phyloP scores from a whole-genome alignment of 2,113 vertebrate species.

The Ondatra zibethicus region DNA sequence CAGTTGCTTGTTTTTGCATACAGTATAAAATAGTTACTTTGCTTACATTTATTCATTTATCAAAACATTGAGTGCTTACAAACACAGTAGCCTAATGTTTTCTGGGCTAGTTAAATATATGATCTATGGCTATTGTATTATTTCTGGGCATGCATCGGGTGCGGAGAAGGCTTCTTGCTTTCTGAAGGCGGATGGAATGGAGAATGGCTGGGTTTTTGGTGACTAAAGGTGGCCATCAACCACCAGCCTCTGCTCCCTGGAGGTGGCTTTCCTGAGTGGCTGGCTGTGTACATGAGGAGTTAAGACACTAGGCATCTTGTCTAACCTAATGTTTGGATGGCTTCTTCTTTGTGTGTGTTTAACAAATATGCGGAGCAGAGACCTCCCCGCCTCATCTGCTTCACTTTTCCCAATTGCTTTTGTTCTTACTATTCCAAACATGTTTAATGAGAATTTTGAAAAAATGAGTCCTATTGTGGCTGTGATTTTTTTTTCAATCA shows the following conservation, averaged over 20 bases:
- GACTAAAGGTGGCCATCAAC: not conserved
- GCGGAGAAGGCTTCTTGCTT: not conserved
- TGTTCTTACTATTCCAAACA: not conserved
- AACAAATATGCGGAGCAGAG: not conserved
- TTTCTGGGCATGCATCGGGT: not conserved
- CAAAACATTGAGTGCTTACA: not conserved
- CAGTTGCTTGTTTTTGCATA: not conserved
- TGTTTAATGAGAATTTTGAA: not conserved
- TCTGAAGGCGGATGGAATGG: not conserved
- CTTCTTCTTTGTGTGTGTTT: slow-evolving; percentile 41
- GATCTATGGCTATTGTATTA: not conserved
- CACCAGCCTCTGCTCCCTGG: not conserved
- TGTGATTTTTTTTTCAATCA: not conserved
- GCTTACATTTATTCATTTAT: slow-evolving; percentile 1
- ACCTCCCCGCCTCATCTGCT: not conserved
- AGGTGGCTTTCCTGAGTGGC: not conserved
- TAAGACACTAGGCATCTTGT: not conserved
- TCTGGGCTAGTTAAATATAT: not conserved
- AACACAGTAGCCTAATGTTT: not conserved
- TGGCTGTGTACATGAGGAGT: not conserved
- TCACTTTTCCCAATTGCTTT: not conserved
- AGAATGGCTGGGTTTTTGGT: not conserved
- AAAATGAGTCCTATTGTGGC: not conserved
- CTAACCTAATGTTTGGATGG: not conserved
- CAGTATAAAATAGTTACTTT: not conserved